These are phyloP conservation scores for Laupala kohalensis DNA, from an alignment of 1,140 invertebrate genomes.

Conservation along the genomic window DNA sequence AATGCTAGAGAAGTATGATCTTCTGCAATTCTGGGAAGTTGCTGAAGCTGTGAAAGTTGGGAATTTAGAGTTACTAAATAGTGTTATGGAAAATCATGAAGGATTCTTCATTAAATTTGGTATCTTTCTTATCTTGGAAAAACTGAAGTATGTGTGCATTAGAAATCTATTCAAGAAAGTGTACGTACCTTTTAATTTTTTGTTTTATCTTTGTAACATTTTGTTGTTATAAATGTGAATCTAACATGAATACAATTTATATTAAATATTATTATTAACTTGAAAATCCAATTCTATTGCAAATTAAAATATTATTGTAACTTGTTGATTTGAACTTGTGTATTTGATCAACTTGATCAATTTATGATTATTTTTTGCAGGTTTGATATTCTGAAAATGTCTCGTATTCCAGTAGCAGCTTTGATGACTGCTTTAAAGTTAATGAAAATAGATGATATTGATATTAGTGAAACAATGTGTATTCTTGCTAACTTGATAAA, in stretches of 20 bases:
- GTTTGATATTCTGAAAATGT: slow-evolving; percentile 69
- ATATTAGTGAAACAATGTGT: slow-evolving; percentile 88
- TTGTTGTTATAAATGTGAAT: too few species aligned
- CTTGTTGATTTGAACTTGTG: too few species aligned
- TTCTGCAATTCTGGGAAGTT: slow-evolving; percentile 81
- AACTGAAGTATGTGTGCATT: slow-evolving; percentile 88
- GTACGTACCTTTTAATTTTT: slow-evolving; percentile 32
- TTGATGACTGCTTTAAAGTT: slow-evolving; percentile 70
- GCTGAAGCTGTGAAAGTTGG: slow-evolving; percentile 78
- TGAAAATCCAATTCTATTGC: too few species aligned
- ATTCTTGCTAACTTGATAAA: slow-evolving; percentile 93
- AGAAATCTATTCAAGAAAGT: slow-evolving; percentile 96
- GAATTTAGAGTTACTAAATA: slow-evolving; percentile 71
- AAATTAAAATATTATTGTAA: too few species aligned
- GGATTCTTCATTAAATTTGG: slow-evolving; percentile 88
- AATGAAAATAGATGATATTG: slow-evolving; percentile 70
- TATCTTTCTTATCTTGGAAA: slow-evolving; percentile 93
- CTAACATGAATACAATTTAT: too few species aligned
- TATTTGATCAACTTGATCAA: too few species aligned
- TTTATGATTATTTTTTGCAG: slow-evolving; percentile 26
- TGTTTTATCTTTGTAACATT: background rate
- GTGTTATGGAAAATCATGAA: slow-evolving; percentile 75
- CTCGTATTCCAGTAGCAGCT: slow-evolving; percentile 78
- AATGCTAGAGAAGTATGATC: slow-evolving; percentile 77
- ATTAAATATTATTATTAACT: too few species aligned